phyloP scores from a whole-genome alignment of 2,113 vertebrate genomes.

The Megaptera novaeangliae region DNA sequence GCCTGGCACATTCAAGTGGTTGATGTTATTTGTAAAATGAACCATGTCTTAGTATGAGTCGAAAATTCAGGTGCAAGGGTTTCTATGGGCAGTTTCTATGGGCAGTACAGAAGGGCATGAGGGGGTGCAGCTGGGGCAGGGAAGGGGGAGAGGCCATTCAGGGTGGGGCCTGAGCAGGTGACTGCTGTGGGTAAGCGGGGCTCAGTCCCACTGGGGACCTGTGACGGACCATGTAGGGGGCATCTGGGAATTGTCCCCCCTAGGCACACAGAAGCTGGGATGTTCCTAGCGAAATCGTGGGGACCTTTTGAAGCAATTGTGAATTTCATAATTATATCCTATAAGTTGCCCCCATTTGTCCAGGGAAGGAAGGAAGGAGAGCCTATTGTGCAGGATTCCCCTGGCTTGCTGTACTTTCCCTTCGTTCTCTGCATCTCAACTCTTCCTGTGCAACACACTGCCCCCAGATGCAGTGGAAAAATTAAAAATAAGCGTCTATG shows the following conservation, averaged over 20 bases:
- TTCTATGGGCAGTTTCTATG: too few species aligned
- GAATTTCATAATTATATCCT: neutral
- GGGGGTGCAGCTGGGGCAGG: neutral
- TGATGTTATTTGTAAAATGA: neutral
- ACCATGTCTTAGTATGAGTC: neutral
- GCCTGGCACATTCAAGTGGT: neutral
- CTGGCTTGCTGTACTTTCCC: neutral
- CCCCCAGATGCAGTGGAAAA: neutral
- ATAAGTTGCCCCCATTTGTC: neutral
- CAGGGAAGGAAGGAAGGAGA: neutral
- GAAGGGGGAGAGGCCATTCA: neutral
- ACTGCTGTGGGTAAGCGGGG: neutral
- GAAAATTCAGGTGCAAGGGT: neutral
- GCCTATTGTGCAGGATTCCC: neutral
- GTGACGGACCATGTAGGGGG: neutral
- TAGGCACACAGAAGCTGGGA: neutral
- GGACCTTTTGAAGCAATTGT: neutral
- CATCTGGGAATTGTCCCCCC: neutral
- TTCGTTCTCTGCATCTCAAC: neutral
- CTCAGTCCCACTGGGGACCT: neutral
- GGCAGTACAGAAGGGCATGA: neutral
- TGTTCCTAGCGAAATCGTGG: neutral
- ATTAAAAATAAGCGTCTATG: neutral
- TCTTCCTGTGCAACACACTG: neutral
- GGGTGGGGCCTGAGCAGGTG: neutral